Evolutionary conservation across 2,888 invertebrate species (phyloP), one percentile per base, ranked within the genome.

Genomic region (Rotaria macrura): DNA sequence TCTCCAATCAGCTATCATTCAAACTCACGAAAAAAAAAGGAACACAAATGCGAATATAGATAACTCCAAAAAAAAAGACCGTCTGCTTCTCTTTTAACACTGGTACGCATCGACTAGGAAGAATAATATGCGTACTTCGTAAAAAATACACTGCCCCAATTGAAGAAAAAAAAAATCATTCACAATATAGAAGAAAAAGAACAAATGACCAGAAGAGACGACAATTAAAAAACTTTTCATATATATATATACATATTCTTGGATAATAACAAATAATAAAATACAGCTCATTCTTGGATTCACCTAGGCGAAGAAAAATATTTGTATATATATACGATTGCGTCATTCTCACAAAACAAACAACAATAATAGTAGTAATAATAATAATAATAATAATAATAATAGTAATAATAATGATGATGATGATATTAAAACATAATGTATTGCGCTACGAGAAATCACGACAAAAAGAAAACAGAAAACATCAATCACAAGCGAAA

Each of bases 401-500:
- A 49, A 49, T 49, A 65, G 20, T 65, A 65, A 65, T 34, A 65
- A 34, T 12, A 65, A 65, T 34, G 38, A 65, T 34, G 38, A 34
- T 29, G 38, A 34, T 49, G 17, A 49, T 49, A 65, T 20, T 65
- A 34, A 65, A 34, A 65, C 65, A 65, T 5, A 65, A 65, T 14
- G 25, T 65, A 65, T 65, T 65, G 65, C 34, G 65, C 34, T 65
- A 65, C 65, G 38, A 65, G 12, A 65, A 65, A 34, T 65, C 65
- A 65, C 65, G 65, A 65, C 65, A 34, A 6, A 17, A 34, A 65
- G 2, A 29, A 65, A 29, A 65, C 29, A 55, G n/a, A 65, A 65
- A 52, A 65, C 65, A 65, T 65, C 65, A 65, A 65, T 65, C 65
- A 65, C 65, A 65, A 65, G 34, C 12, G 65, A 65, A 65, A 65